Evolutionary conservation across 2,888 invertebrate species (phyloP).

Genomic region (Tetropium fuscum): DNA sequence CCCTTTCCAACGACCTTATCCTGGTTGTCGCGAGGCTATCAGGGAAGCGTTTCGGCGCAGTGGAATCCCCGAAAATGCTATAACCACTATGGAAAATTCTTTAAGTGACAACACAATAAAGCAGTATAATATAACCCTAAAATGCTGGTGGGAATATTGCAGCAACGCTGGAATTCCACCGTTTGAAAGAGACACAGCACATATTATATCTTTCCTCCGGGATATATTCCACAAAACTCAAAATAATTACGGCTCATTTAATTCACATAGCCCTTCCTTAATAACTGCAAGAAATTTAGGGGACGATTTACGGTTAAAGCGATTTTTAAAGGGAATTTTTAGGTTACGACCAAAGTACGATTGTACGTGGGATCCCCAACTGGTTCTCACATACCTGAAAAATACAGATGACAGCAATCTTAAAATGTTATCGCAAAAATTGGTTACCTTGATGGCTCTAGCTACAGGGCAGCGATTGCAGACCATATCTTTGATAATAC

Average conservation of each 20-base stretch:
- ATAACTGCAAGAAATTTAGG: constrained; percentile 21
- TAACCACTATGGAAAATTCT: background rate
- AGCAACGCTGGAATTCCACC: background rate
- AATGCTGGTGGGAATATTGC: constrained; percentile 4
- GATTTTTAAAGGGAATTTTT: constrained; percentile 43
- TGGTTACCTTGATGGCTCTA: constrained; percentile 36
- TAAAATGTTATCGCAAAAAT: constrained; percentile 32
- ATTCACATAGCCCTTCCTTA: constrained; percentile 24
- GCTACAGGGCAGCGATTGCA: constrained; percentile 27
- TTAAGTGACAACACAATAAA: background rate
- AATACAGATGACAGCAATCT: constrained; percentile 7
- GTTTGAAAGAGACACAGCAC: background rate
- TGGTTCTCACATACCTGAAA: constrained; percentile 39
- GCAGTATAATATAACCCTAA: background rate
- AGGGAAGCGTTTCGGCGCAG: background rate
- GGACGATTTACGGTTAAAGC: constrained; percentile 23
- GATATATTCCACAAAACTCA: constrained; percentile 8
- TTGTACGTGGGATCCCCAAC: constrained; percentile 40
- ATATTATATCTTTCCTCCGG: background rate
- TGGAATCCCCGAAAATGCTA: background rate
- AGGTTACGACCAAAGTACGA: constrained; percentile 44
- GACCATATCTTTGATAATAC: constrained; percentile 17
- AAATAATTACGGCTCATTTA: constrained; percentile 22
- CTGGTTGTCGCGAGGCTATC: constrained; percentile 1
- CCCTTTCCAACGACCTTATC: background rate